Evolutionary conservation across 2,888 invertebrate species (phyloP), one percentile per base, ranked within the genome.

Genomic region (Thumatha senex): DNA sequence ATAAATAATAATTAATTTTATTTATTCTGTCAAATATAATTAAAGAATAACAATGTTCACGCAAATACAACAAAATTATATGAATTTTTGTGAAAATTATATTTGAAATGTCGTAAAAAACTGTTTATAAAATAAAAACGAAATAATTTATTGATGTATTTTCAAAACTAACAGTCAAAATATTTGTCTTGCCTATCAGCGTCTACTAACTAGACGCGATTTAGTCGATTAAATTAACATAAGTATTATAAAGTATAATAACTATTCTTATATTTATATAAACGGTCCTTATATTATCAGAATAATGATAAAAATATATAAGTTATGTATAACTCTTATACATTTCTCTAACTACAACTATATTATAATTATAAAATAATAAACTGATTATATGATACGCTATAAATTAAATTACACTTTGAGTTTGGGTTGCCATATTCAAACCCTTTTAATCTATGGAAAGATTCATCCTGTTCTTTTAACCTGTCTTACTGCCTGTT

Each of bases 371-470:
- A 55, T 58, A 55, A 18, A 52, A 60, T 58, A n/a, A 60, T 58
- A 68, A 68, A 67, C 14, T 57, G 58, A 63, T 67, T 65, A 65
- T 67, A 64, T 53, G 50, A 53, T 61, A 64, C 52, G 64, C 46
- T 56, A 46, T 60, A 64, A 60, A 59, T 48, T 52, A 54, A 31
- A 67, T 56, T 51, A 61, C 46, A 67, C 39, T 46, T 51, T 70
- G 61, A 70, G 71, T 70, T 45, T 52, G 36, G 40, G 31, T 44
- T 45, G 35, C 12, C 14, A 43, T 44, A 45, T 36, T 14, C 33
- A 51, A 36, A 39, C 44, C 46, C 33, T n/a, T 33, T 40, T 58
- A 54, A 48, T 59, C 62, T 74, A 70, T 74, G 70, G 71, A 76
- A 70, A 67, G 76, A 70, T 67, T 56, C 31, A 41, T 61, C 51